A percentile compares a stretch with the other conserved stretches of the same genome.
Conservation (phyloP, 2,797 vertebrate genomes). For the Merluccius polli region DNA sequence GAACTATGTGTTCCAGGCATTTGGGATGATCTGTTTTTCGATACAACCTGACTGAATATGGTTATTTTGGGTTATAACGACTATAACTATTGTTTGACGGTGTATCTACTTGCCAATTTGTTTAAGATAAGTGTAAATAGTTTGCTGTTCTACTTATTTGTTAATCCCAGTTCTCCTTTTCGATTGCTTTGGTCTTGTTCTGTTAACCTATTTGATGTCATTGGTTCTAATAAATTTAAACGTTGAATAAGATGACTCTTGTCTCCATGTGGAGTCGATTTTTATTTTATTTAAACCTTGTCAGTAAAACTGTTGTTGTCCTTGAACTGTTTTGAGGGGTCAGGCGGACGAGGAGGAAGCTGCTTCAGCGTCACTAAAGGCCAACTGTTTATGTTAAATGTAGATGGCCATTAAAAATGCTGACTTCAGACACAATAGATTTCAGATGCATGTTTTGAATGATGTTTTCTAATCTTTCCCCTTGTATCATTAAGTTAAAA, state of each 20-base stretch:
- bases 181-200: background rate
- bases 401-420: background rate
- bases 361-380: background rate
- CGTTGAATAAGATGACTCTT: background rate
- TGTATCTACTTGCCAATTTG: background rate
- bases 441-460: slow-evolving; percentile 8
- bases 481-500: slow-evolving; percentile 57
- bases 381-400: background rate
- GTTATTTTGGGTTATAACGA: background rate
- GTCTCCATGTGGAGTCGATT: background rate
- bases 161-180: slow-evolving; percentile 14
- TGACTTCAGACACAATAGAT: slow-evolving; percentile 4
- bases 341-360: background rate
- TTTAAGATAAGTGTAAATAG: background rate
- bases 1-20: background rate
- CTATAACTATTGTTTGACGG: background rate
- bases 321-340: background rate
- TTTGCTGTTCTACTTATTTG: background rate
- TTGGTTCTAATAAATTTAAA: background rate
- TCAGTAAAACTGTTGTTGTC: background rate
- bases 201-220: slow-evolving; percentile 1
- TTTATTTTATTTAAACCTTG: background rate
- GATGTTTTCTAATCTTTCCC: slow-evolving; percentile 34
- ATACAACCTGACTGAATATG: background rate
- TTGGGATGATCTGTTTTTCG: background rate